Evolutionary conservation across 1,140 invertebrate genomes (phyloP).

Genomic region (Anastrepha ludens): DNA sequence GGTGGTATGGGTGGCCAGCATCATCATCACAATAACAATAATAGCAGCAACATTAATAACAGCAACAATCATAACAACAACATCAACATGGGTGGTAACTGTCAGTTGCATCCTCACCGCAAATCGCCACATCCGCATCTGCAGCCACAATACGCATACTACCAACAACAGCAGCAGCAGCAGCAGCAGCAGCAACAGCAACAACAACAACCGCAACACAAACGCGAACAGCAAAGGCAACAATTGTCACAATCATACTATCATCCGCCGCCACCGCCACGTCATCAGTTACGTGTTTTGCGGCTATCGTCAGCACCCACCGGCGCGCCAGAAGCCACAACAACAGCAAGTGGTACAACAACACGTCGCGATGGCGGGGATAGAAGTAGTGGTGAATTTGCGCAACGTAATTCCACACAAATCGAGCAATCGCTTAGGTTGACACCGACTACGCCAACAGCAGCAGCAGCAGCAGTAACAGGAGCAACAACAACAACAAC

Average conservation of each 20-base stretch:
- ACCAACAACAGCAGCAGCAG: slow-evolving; percentile 11
- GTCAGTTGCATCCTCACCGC: slow-evolving; percentile 45
- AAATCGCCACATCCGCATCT: slow-evolving; percentile 46
- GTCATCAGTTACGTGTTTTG: slow-evolving; percentile 48
- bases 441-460: background rate
- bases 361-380: background rate
- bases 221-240: slow-evolving; percentile 32
- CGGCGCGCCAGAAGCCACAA: background rate
- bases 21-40: slow-evolving; percentile 53
- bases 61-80: slow-evolving; percentile 39
- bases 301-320: slow-evolving; percentile 9
- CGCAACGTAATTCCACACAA: background rate
- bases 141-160: background rate
- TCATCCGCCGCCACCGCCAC: slow-evolving; percentile 45
- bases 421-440: background rate
- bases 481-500: background rate
- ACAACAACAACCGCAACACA: background rate
- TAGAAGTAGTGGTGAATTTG: slow-evolving; percentile 22
- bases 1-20: background rate
- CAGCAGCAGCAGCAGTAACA: background rate
- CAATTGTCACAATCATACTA: slow-evolving; percentile 50
- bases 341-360: background rate
- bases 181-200: slow-evolving; percentile 9
- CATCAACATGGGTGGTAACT: background rate
- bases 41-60: slow-evolving; percentile 22